Evolutionary conservation across 2,113 vertebrate genomes (phyloP).

Genomic region (Mesoclemmys tuberculata): DNA sequence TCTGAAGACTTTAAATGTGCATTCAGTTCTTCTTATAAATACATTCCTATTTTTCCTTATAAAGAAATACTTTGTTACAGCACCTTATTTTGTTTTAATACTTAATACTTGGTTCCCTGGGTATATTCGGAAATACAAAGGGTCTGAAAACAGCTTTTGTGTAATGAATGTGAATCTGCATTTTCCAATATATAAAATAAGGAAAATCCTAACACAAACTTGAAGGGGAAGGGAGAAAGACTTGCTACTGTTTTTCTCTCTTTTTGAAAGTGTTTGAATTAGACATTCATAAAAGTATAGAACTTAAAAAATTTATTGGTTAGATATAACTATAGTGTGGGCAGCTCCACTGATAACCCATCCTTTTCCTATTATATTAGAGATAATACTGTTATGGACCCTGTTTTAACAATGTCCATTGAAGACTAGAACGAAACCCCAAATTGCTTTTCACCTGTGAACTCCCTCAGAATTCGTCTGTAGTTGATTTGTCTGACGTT

Average conservation of each 20-base stretch:
- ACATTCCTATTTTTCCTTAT: neutral
- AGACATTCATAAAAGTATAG: neutral
- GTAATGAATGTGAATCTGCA: neutral
- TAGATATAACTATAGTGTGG: neutral
- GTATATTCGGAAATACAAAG: constrained; percentile 1
- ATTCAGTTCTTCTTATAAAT: neutral
- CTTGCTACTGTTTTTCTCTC: neutral
- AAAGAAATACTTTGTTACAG: neutral
- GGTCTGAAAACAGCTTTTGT: neutral
- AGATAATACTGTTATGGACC: neutral
- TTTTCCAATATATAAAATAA: neutral
- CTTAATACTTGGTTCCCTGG: neutral
- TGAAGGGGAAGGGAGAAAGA: neutral
- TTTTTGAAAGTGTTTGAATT: neutral
- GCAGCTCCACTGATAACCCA: neutral
- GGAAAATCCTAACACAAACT: neutral
- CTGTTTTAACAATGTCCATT: neutral
- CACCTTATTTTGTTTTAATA: neutral
- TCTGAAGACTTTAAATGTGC: neutral
- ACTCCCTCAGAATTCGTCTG: neutral
- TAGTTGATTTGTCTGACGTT: neutral
- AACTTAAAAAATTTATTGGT: neutral
- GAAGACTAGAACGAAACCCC: neutral
- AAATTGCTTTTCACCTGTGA: neutral
- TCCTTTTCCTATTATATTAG: neutral